Evolutionary conservation across 1,140 invertebrate genomes (phyloP).

Genomic region (Elymnias hypermnestra): DNA sequence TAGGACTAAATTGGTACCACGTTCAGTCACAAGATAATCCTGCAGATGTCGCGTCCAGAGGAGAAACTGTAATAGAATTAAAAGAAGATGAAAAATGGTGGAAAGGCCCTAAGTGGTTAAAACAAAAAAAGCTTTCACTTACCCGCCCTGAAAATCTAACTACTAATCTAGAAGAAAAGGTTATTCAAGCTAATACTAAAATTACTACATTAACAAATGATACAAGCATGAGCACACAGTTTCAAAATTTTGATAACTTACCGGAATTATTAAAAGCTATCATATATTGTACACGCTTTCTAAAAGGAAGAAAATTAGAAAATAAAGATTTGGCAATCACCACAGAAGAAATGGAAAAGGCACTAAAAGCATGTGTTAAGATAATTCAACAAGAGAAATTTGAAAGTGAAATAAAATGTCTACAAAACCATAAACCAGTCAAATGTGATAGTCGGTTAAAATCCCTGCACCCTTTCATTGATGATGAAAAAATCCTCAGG

Average conservation of each 20-base stretch:
- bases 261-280: conserved; percentile 27
- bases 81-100: conserved; percentile 18
- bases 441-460: conserved; percentile 12
- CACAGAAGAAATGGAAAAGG: conserved; percentile 38
- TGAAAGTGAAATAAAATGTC: conserved; percentile 8
- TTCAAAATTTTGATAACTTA: conserved; percentile 44
- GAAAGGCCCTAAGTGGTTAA: conserved; percentile 18
- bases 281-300: conserved; percentile 27
- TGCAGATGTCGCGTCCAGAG: conserved; percentile 25
- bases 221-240: conserved; percentile 31
- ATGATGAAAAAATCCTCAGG: background rate
- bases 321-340: conserved; percentile 21
- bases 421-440: conserved; percentile 7
- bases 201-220: conserved; percentile 14
- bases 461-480: conserved; percentile 19
- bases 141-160: no score
- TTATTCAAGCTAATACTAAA: conserved; percentile 8
- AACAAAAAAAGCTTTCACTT: background rate
- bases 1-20: conserved; percentile 14
- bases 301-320: conserved; percentile 14
- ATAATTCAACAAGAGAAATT: conserved; percentile 19
- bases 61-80: conserved; percentile 11
- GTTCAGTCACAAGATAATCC: conserved; percentile 18
- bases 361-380: conserved; percentile 18
- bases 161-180: no score